These are phyloP conservation scores for Lathamus discolor DNA, from an alignment of 2,113 vertebrate species.

Conservation along the genomic window DNA sequence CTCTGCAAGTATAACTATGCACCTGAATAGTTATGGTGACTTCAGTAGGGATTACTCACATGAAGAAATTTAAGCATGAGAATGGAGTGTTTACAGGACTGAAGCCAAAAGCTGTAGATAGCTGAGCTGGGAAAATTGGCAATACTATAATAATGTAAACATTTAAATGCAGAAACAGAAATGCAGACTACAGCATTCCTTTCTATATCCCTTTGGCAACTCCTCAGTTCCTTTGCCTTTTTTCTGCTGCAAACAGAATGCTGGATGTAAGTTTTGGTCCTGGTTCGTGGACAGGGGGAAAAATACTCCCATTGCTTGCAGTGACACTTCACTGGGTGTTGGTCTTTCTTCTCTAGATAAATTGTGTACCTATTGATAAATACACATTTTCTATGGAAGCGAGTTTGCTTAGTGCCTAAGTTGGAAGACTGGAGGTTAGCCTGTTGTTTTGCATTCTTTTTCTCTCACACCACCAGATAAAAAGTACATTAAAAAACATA, in stretches of 20 bases:
- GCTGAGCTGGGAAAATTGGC: neutral
- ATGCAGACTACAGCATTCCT: neutral
- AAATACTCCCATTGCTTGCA: neutral
- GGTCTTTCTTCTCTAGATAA: neutral
- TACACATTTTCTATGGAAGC: neutral
- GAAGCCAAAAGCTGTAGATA: neutral
- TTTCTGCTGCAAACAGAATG: neutral
- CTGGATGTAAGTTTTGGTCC: neutral
- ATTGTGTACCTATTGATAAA: neutral
- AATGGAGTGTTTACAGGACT: neutral
- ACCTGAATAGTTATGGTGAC: neutral
- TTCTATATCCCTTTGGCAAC: neutral
- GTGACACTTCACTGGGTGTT: neutral
- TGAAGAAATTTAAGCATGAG: neutral
- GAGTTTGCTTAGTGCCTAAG: neutral
- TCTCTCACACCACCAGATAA: neutral
- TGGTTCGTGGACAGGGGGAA: neutral
- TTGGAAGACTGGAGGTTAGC: neutral
- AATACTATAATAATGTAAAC: neutral
- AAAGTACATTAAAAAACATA: neutral
- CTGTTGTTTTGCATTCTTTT: neutral
- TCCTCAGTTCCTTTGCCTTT: neutral
- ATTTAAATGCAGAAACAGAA: slow-evolving; percentile 3
- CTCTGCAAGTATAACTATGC: neutral
- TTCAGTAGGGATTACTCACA: neutral